Conservation (phyloP, 2,888 invertebrate genomes). For the Sarcophaga rosellei region DNA sequence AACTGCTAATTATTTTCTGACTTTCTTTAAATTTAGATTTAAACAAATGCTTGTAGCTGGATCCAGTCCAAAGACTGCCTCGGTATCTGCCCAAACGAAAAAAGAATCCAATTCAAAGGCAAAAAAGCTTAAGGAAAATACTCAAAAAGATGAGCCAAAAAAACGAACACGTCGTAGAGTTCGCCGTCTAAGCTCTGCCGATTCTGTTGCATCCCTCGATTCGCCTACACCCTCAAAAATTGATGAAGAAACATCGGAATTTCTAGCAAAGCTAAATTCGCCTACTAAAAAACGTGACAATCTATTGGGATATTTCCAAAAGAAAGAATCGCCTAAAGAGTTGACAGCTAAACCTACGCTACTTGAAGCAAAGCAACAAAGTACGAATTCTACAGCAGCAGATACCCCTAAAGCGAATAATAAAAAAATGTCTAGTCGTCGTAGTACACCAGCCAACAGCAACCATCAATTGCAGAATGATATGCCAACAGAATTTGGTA, state of each 20-base stretch:
- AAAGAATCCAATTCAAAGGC: constrained; percentile 30
- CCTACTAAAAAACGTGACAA: constrained; percentile 84
- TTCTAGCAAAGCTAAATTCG: constrained; percentile 83
- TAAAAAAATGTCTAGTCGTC: background rate
- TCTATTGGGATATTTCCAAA: constrained; percentile 84
- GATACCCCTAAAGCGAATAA: constrained; percentile 8
- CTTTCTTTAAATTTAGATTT: constrained; percentile 71
- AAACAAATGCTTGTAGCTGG: constrained; percentile 77
- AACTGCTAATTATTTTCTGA: background rate
- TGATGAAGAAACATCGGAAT: constrained; percentile 80
- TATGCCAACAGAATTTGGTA: constrained; percentile 41
- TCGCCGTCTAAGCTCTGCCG: constrained; percentile 71
- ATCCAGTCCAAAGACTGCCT: constrained; percentile 28
- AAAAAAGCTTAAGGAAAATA: constrained; percentile 43
- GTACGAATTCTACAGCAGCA: background rate
- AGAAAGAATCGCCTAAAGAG: constrained; percentile 77
- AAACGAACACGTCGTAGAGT: constrained; percentile 70
- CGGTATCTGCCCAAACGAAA: constrained; percentile 19
- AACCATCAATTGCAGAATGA: background rate
- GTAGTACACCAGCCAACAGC: background rate
- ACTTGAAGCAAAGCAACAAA: background rate
- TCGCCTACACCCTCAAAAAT: background rate
- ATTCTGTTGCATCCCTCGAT: constrained; percentile 61
- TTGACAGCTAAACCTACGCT: constrained; percentile 17
- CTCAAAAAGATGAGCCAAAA: constrained; percentile 62